Conservation (phyloP, 2,888 invertebrate genomes). For the Lordiphosa fenestrarum region DNA sequence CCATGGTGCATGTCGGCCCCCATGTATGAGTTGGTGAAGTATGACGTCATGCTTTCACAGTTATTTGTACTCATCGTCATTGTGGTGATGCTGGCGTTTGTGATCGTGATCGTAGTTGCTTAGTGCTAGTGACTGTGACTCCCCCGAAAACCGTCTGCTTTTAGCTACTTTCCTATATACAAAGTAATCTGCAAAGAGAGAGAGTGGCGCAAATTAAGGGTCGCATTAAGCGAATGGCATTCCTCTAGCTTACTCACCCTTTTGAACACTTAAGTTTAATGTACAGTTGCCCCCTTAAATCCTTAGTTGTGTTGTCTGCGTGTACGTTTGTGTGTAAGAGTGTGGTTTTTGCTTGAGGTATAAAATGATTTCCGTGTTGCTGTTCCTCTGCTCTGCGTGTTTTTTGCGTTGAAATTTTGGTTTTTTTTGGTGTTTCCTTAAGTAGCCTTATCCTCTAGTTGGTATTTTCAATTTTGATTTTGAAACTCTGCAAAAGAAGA, state of each 20-base stretch:
- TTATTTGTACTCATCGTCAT: constrained; percentile 87
- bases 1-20: constrained; percentile 91
- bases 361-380: constrained; percentile 78
- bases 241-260: constrained; percentile 33
- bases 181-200: constrained; percentile 59
- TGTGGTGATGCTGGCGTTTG: constrained; percentile 48
- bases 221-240: background rate
- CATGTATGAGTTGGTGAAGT: constrained; percentile 96
- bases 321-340: constrained; percentile 20
- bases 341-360: constrained; percentile 75
- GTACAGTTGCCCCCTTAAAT: constrained; percentile 76
- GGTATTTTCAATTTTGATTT: constrained; percentile 78
- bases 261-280: constrained; percentile 80
- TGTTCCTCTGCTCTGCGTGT: constrained; percentile 38
- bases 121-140: constrained; percentile 72
- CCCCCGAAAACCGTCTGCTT: constrained; percentile 60
- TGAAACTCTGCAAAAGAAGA: constrained; percentile 77
- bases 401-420: constrained; percentile 37
- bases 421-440: constrained; percentile 53
- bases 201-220: background rate
- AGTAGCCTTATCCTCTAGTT: constrained; percentile 73
- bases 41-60: constrained; percentile 94
- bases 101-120: constrained; percentile 28
- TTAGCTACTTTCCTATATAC: constrained; percentile 77
- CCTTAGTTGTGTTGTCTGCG: constrained; percentile 52